A percentile compares a stretch with the other conserved stretches of the same genome.
These are phyloP conservation scores for Pogonocichla stellata DNA, from an alignment of 2,113 vertebrate species.

Conservation along the genomic window DNA sequence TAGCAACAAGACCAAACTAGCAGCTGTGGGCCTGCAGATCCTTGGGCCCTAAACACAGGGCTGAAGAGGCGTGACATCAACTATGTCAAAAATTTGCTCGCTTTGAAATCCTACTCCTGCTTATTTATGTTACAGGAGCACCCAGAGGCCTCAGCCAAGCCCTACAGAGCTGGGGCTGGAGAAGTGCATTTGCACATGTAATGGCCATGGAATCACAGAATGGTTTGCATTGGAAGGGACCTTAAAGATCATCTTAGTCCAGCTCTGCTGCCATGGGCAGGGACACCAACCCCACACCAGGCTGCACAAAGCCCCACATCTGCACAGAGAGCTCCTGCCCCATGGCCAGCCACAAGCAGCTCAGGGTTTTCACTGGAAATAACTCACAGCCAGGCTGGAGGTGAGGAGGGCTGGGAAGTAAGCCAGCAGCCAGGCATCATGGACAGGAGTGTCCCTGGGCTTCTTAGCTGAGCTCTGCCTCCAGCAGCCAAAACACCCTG, in stretches of 20 bases:
- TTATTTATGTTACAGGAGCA: slow-evolving; percentile 6
- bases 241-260: neutral
- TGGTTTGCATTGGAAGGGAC: neutral
- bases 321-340: neutral
- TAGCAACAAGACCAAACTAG: slow-evolving; percentile 13
- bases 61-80: neutral
- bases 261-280: neutral
- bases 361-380: neutral
- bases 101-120: slow-evolving; percentile 36
- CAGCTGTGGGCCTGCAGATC: neutral
- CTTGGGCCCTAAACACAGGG: neutral
- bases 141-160: neutral
- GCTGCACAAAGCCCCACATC: neutral
- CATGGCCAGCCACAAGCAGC: neutral
- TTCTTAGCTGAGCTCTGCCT: neutral
- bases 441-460: neutral
- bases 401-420: neutral
- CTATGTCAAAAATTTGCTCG: slow-evolving; percentile 15
- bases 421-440: accelerated
- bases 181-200: neutral
- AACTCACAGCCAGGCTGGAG: neutral
- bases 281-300: neutral
- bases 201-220: neutral
- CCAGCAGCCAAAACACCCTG: neutral
- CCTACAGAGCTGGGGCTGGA: neutral